These are phyloP conservation scores for Hypothenemus hampei DNA, from an alignment of 1,140 invertebrate genomes.

Conservation along the genomic window DNA sequence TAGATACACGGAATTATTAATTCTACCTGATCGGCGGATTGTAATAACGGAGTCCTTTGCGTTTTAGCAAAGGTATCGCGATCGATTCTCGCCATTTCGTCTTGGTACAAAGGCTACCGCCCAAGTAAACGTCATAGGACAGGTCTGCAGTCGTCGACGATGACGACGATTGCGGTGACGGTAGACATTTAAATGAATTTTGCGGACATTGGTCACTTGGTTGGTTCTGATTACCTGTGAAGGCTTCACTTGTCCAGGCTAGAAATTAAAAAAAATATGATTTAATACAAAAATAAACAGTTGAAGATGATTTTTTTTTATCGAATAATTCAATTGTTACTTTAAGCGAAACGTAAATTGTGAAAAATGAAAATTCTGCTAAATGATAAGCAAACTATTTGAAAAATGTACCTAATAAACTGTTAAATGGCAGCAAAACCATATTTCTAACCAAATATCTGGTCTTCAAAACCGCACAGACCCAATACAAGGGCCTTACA, in stretches of 20 bases:
- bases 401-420: constrained; percentile 39
- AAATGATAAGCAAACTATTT: no score
- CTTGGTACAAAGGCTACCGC: constrained; percentile 49
- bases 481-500: constrained; percentile 38
- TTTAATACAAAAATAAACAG: no score
- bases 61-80: constrained; percentile 43
- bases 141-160: background rate
- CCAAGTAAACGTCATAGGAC: constrained; percentile 52
- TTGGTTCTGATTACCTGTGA: constrained; percentile 33
- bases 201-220: constrained; percentile 28
- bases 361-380: no score
- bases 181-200: no score
- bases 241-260: constrained; percentile 40
- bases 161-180: background rate
- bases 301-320: no score
- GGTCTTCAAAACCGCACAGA: constrained; percentile 42
- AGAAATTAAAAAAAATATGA: no score
- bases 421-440: constrained; percentile 34
- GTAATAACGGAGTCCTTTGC: constrained; percentile 51
- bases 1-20: no score
- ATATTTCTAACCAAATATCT: constrained; percentile 39
- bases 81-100: constrained; percentile 41
- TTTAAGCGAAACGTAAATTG: no score
- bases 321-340: no score
- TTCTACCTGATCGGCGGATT: constrained; percentile 47